These are phyloP conservation scores for Calyptomena viridis DNA, from an alignment of 2,113 vertebrate genomes.

Conservation along the genomic window DNA sequence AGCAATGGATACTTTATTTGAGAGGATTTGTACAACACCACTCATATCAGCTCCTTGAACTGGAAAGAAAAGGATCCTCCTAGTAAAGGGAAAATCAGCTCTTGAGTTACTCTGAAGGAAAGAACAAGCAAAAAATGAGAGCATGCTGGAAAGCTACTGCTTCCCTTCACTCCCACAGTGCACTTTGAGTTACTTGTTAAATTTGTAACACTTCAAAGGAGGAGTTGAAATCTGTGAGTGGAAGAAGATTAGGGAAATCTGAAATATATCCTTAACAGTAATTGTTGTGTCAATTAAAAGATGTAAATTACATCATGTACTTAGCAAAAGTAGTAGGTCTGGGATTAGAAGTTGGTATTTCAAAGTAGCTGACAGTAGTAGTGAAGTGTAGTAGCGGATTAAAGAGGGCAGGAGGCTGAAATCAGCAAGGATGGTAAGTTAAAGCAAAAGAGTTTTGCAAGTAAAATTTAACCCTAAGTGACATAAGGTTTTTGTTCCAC, in stretches of 20 bases:
- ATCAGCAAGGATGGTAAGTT: not conserved
- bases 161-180: not conserved
- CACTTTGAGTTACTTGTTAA: not conserved
- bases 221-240: not conserved
- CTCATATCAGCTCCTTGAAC: not conserved
- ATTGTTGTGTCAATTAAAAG: constrained; percentile 19
- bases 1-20: not conserved
- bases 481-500: not conserved
- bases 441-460: not conserved
- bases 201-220: constrained; percentile 13
- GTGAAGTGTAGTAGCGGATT: not conserved
- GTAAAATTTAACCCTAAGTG: not conserved
- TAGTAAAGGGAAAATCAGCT: not conserved
- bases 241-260: constrained; percentile 48
- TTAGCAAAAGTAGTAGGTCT: not conserved
- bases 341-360: constrained; percentile 12
- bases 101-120: not conserved
- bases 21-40: not conserved
- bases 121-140: not conserved
- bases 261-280: constrained; percentile 19
- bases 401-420: constrained; percentile 2
- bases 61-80: not conserved
- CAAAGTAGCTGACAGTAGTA: not conserved
- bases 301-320: not conserved
- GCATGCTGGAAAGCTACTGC: not conserved